Percentiles rank a stretch among this genome's conserved stretches.
Evolutionary conservation across 2,113 vertebrate species (phyloP).

Genomic region (Setophaga petechia): DNA sequence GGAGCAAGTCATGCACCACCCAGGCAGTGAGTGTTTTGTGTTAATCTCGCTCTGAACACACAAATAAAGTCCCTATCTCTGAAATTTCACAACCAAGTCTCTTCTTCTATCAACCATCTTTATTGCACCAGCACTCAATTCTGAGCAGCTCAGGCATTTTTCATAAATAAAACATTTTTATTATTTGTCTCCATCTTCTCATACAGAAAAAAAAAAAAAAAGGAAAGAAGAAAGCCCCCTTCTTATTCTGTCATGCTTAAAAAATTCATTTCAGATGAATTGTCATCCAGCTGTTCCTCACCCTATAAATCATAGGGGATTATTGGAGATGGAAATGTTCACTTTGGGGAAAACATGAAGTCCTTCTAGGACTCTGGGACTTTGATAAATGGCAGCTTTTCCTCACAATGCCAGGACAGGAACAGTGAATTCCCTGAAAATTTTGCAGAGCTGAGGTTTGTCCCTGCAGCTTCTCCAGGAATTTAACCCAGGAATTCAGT

Average conservation of each 20-base stretch:
- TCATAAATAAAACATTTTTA: constrained; percentile 72
- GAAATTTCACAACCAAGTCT: neutral
- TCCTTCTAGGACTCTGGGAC: neutral
- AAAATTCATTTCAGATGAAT: neutral
- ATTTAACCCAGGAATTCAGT: constrained; percentile 37
- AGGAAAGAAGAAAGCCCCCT: neutral
- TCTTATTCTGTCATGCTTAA: constrained; percentile 43
- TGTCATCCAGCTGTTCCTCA: neutral
- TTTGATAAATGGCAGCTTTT: neutral
- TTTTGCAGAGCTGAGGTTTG: constrained; percentile 13
- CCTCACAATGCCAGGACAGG: neutral
- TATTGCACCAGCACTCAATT: constrained; percentile 7
- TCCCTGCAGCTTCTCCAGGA: constrained; percentile 46
- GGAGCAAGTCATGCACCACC: neutral
- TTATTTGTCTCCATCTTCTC: constrained; percentile 66
- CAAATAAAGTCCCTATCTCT: neutral
- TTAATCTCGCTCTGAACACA: neutral
- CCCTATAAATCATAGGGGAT: neutral
- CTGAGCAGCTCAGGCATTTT: constrained; percentile 64
- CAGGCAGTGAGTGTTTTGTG: neutral
- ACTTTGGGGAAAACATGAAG: neutral
- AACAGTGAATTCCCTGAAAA: constrained; percentile 13
- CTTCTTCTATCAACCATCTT: neutral
- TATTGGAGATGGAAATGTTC: neutral
- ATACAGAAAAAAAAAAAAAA: neutral